Percentiles rank a stretch among this genome's conserved stretches.
Evolutionary conservation across 2,113 vertebrate species (phyloP).

Genomic region (Paramormyrops kingsleyae): DNA sequence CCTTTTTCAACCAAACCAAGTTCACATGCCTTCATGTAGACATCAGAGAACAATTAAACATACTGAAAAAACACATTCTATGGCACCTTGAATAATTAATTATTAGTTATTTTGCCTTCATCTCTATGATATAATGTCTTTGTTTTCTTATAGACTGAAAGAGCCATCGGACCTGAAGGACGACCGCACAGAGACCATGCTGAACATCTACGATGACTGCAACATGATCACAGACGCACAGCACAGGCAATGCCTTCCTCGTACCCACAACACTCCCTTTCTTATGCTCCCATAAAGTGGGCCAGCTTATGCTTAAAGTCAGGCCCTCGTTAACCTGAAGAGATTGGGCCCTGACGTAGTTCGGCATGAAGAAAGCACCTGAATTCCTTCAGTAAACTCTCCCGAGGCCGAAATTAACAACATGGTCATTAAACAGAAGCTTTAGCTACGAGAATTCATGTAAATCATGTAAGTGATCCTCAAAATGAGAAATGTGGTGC

Average conservation of each 20-base stretch:
- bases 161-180: slow-evolving; percentile 58
- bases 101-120: neutral
- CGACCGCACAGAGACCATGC: slow-evolving; percentile 56
- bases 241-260: slow-evolving; percentile 51
- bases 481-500: neutral
- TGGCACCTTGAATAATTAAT: too few relatives aligned
- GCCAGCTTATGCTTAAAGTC: neutral
- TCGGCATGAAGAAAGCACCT: neutral
- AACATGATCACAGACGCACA: slow-evolving; percentile 15
- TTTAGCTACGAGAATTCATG: neutral
- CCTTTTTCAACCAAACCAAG: neutral
- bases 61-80: too few relatives aligned
- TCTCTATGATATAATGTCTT: neutral
- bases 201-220: slow-evolving; percentile 52
- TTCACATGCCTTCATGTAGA: neutral
- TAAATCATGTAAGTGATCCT: neutral
- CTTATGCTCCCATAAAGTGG: neutral
- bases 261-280: neutral
- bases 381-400: neutral
- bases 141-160: slow-evolving; percentile 58
- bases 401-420: neutral
- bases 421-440: neutral
- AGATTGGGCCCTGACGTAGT: neutral
- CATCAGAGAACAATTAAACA: neutral
- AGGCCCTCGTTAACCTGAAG: neutral